Evolutionary conservation across 2,888 invertebrate genomes (phyloP).

Genomic region (Hypomecis punctinalis): DNA sequence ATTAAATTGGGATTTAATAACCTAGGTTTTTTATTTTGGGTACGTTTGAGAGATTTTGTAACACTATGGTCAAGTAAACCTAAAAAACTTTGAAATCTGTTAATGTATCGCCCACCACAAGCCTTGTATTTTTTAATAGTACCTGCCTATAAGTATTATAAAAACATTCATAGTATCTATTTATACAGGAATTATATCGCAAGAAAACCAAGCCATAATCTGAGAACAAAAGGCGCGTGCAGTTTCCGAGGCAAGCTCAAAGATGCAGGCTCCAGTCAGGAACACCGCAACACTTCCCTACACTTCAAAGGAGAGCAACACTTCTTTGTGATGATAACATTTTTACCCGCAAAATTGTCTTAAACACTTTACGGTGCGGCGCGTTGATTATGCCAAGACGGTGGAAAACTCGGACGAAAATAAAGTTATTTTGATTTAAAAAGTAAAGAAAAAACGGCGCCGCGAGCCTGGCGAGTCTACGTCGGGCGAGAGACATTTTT

Average conservation of each 20-base stretch:
- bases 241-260: conserved; percentile 37
- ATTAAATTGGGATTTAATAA: conserved; percentile 14
- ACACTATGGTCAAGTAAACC: too few species aligned
- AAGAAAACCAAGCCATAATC: conserved; percentile 27
- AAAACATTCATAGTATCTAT: background rate
- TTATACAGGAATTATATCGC: background rate
- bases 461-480: conserved; percentile 47
- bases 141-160: too few species aligned
- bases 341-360: conserved; percentile 73
- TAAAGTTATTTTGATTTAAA: conserved; percentile 82
- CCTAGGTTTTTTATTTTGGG: conserved; percentile 1
- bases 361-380: conserved; percentile 71
- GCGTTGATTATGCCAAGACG: conserved; percentile 78
- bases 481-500: conserved; percentile 58
- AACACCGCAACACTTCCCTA: conserved; percentile 52
- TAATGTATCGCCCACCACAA: too few species aligned
- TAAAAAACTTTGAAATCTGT: too few species aligned
- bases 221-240: conserved; percentile 30
- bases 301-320: conserved; percentile 64
- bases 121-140: too few species aligned
- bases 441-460: conserved; percentile 73
- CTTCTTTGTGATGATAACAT: conserved; percentile 67
- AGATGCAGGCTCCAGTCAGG: conserved; percentile 35
- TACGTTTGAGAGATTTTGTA: background rate
- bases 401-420: conserved; percentile 74